These are phyloP conservation scores for Dendrophyllia cribrosa DNA, from an alignment of 64 coral and sea anemone species.

Conservation along the genomic window DNA sequence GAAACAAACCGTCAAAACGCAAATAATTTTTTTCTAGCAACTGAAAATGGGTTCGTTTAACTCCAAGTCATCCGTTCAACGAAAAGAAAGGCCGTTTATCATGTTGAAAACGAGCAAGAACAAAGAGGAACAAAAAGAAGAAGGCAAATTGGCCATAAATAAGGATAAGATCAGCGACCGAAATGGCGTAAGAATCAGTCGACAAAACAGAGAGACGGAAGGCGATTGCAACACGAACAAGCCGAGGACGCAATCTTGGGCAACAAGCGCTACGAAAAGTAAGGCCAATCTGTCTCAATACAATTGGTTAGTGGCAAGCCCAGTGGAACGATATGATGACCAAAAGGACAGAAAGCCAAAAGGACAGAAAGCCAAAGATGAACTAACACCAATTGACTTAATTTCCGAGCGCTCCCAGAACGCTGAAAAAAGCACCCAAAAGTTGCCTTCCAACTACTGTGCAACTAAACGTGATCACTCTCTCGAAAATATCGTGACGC, in stretches of 20 bases:
- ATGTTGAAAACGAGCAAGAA: background rate
- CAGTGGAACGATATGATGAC: background rate
- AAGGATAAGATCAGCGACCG: background rate
- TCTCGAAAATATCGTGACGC: background rate
- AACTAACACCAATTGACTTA: background rate
- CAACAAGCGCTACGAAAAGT: background rate
- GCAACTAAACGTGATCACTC: background rate
- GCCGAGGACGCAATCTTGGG: no score
- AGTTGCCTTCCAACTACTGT: background rate
- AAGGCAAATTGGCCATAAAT: background rate
- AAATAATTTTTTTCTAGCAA: no score
- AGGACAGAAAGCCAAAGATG: background rate
- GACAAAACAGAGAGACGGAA: background rate
- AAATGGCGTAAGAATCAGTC: background rate
- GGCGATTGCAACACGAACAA: no score
- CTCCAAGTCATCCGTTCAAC: background rate
- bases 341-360: background rate
- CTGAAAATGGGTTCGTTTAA: constrained; percentile 7
- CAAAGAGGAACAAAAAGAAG: background rate
- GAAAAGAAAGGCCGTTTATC: background rate
- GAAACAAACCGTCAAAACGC: no score
- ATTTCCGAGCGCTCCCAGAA: background rate
- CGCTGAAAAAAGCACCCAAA: background rate
- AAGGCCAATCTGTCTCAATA: background rate
- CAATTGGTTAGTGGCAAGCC: background rate